Evolutionary conservation across 2,888 invertebrate genomes (phyloP).

Genomic region (Ochropleura plecta): DNA sequence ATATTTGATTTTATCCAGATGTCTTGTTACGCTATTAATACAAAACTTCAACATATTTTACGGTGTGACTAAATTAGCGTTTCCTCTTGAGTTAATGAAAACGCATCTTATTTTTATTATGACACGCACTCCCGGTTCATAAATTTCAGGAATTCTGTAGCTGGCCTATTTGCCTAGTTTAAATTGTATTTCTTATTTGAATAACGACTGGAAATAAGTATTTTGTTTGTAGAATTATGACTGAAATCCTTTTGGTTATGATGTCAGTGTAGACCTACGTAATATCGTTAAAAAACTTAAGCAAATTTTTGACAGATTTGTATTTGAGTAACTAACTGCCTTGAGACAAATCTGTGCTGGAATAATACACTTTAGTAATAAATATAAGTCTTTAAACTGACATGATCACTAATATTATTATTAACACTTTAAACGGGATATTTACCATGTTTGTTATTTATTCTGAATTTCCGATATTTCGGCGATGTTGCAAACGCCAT

Average conservation of each 20-base stretch:
- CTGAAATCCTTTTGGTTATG: not conserved
- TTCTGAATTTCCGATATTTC: no score
- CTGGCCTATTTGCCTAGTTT: constrained; percentile 35
- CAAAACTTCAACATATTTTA: constrained; percentile 32
- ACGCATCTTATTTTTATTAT: constrained; percentile 35
- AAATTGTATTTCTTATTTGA: constrained; percentile 21
- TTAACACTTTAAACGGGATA: no score
- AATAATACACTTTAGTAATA: not conserved
- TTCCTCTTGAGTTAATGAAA: constrained; percentile 36
- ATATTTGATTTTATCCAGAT: constrained; percentile 37
- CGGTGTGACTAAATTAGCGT: constrained; percentile 44
- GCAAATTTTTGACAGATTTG: not conserved
- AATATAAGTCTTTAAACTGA: no score
- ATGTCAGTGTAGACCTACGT: no score
- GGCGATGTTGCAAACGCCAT: no score
- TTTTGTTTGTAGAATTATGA: constrained; percentile 10
- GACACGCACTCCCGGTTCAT: constrained; percentile 21
- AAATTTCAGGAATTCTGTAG: constrained; percentile 36
- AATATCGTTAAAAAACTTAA: not conserved
- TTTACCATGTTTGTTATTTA: no score
- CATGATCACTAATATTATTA: no score
- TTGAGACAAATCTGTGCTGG: not conserved
- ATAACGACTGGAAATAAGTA: not conserved
- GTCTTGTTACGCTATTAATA: constrained; percentile 33
- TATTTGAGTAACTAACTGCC: not conserved